Base-by-base conservation (phyloP, 1,140 invertebrate species). In the Neocloeon triangulifer region DNA sequence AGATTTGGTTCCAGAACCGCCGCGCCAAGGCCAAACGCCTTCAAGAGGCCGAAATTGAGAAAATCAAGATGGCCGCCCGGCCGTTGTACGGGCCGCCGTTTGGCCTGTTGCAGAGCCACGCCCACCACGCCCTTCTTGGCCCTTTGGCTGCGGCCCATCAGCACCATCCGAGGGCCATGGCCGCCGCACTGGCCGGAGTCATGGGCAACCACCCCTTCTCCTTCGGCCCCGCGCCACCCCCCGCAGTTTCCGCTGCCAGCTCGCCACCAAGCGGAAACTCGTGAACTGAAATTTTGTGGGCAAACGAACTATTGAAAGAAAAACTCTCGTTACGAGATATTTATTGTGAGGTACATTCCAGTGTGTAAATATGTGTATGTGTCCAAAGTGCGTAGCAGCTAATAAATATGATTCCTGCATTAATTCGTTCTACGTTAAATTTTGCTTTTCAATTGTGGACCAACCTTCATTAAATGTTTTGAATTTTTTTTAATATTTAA, bases 1-100 rank as follows among this genome's bases (percentile, higher is more conserved):
- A 92, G 66, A 95, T 92, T 43, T 95, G 88, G 88, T 95, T 94
- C 53, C 88, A 95, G 69, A 95, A 95, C 53, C 66, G 88, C 5
- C 59, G 88, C 25, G 88, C 88, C 30, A 94, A 95, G 55, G 80
- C 81, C 41, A 95, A 95, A 51, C 66, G 88, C 15, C 62, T 94
- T 6, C 85, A 92, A 50, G 86, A 95, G 53, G 85, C 86, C 19
- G 86, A 92, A 62, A 69, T 88, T 41, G 82, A 85, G 53, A 84
- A 82, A 52, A 52, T 82, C 39, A 73, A 77, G 50, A 77, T 80
- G 73, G 73, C 71, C 9, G 61, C 65, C 2, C 51, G 69, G 30
- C 46, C 46, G 10, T 41, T 41, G 13, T 40, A 39, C 15, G 38
- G 38, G 17, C 58, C 51, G 5, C 50, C 50, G 12, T 54, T 55